Base-by-base conservation (phyloP, 2,888 invertebrate species). In the Drosophila conformis region DNA sequence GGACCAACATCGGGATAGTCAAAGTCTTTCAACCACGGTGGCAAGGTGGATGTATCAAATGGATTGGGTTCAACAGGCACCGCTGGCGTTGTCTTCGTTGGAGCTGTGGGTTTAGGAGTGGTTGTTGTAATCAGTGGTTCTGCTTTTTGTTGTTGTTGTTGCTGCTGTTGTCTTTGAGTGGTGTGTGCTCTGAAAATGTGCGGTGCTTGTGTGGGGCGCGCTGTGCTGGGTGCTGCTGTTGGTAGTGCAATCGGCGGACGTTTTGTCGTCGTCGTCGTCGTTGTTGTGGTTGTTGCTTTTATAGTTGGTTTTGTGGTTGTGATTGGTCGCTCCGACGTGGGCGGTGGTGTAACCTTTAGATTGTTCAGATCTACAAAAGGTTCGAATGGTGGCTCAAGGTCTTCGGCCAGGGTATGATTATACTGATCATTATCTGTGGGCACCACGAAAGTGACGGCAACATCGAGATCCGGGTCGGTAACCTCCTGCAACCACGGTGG, bases 1-100 rank as follows among this genome's bases (percentile, higher is more conserved):
- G 92, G 91, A 25, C 90, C 93, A 18, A 92, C 78, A 78, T 92
- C 92, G 11, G 92, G 83, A 80, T 92, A 92, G 62, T 92, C 92
- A n/a, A 92, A 91, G 65, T 89, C 91, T 8, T 72, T 76, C 56
- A 93, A 67, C 92, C 92, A 92, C 27, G 92, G 73, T 7, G 92
- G 92, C 33, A 93, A 62, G 0, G 92, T 92, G 15, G 91, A 82
- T 29, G 91, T 90, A 48, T 91, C 83, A 42, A 92, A 92, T 15
- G 88, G 87, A 65, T 83, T 87, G 5, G 77, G 73, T 0, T 87
- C 81, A 6, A 77, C 58, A 10, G 73, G 58, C 4, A 76, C 46
- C 36, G 75, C 46, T 11, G 85, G 83, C 2, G 90, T 83, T 33
- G 63, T 36, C 42, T 63, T 56, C 59, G 27, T 25, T 27, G 74